These are phyloP conservation scores for Papilio glaucus DNA, from an alignment of 1,140 invertebrate species.

Conservation along the genomic window DNA sequence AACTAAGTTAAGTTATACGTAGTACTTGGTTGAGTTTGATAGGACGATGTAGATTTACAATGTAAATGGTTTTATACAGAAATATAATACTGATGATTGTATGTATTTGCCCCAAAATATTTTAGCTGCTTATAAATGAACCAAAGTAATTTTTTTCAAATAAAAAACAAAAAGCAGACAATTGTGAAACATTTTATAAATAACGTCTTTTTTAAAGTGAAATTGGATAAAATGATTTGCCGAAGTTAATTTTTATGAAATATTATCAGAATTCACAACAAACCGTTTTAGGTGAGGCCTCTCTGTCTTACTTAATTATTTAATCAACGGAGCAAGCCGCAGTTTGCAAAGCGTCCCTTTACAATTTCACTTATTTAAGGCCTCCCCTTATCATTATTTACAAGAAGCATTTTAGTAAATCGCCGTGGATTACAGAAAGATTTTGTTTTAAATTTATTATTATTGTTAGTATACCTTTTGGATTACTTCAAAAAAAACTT, in stretches of 20 bases:
- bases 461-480: no score
- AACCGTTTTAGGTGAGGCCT: not conserved
- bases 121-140: no score
- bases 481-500: no score
- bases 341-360: constrained; percentile 16
- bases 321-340: constrained; percentile 19
- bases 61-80: no score
- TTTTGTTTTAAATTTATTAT: not conserved
- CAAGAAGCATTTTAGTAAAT: constrained; percentile 18
- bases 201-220: not conserved
- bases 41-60: no score
- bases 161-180: no score
- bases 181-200: no score
- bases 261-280: constrained; percentile 11
- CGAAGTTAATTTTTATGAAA: constrained; percentile 10
- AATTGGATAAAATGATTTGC: not conserved
- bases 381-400: constrained; percentile 20
- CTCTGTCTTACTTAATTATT: constrained; percentile 23
- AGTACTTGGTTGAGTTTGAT: no score
- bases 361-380: constrained; percentile 22
- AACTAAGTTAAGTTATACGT: no score
- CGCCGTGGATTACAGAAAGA: not conserved
- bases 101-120: no score
- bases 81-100: no score
- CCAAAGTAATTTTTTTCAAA: no score